phyloP scores from a whole-genome alignment of 2,888 invertebrate species.

The Limulus polyphemus region DNA sequence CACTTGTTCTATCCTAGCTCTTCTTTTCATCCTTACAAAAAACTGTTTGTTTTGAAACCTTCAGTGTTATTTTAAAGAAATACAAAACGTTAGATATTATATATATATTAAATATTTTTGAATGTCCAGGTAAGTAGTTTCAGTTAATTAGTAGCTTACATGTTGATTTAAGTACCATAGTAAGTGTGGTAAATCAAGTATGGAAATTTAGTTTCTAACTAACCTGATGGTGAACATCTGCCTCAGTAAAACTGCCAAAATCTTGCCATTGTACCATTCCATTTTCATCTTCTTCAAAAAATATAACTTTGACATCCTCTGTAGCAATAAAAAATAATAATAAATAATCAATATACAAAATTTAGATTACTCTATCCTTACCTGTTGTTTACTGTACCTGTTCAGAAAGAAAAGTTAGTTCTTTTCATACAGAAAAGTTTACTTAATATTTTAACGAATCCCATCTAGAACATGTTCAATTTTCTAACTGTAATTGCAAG shows the following conservation, averaged over 20 bases:
- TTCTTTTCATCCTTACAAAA: too few species aligned
- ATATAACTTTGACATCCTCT: constrained; percentile 66
- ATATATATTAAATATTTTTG: not conserved
- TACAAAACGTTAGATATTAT: not conserved
- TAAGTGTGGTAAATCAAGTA: not conserved
- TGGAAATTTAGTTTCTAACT: not conserved
- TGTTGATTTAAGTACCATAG: not conserved
- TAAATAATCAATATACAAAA: too few species aligned
- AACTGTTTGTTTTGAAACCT: not conserved
- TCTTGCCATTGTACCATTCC: constrained; percentile 42
- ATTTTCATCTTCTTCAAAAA: constrained; percentile 56
- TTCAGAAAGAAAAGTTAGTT: too few species aligned
- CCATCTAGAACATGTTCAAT: too few species aligned
- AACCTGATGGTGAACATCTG: constrained; percentile 84
- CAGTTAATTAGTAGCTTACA: too few species aligned
- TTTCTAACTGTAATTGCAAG: too few species aligned
- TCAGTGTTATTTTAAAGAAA: not conserved
- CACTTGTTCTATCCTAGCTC: too few species aligned
- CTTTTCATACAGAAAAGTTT: not conserved
- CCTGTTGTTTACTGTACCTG: not conserved
- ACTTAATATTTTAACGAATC: not conserved
- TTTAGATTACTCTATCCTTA: not conserved
- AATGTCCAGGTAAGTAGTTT: too few species aligned
- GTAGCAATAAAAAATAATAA: not conserved
- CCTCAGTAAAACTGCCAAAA: constrained; percentile 39